These are phyloP conservation scores for Cossypha caffra DNA, from an alignment of 2,797 vertebrate genomes.

Conservation along the genomic window DNA sequence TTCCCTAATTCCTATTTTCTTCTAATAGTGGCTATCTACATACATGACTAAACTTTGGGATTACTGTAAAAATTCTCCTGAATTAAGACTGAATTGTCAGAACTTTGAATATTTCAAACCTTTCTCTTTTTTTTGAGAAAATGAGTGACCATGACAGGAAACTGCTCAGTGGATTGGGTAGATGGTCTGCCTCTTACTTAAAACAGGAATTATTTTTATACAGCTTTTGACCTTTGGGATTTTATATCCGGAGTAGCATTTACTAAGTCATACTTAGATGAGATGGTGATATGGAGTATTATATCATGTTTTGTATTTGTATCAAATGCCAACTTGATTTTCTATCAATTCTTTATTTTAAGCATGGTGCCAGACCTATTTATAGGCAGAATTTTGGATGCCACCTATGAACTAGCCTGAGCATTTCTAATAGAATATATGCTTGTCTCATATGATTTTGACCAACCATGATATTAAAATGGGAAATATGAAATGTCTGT, in stretches of 20 bases:
- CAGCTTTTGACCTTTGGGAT: not conserved
- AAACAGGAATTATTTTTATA: not conserved
- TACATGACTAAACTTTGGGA: not conserved
- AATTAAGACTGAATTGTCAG: not conserved
- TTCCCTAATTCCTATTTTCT: not conserved
- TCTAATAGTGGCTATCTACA: not conserved
- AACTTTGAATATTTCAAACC: not conserved
- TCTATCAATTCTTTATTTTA: not conserved
- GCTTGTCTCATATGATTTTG: not conserved
- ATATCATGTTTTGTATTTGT: not conserved
- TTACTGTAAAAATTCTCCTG: not conserved
- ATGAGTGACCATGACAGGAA: fast-evolving
- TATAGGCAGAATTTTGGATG: not conserved
- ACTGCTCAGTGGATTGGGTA: not conserved
- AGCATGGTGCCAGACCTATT: not conserved
- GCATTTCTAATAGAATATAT: not conserved
- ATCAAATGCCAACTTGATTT: not conserved
- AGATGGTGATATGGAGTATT: not conserved
- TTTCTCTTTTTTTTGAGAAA: not conserved
- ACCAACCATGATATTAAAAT: not conserved
- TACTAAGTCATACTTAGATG: not conserved
- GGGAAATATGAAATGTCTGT: not conserved
- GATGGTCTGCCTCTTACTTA: not conserved
- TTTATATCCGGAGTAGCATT: not conserved
- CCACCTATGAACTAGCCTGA: not conserved